Evolutionary conservation across 2,797 vertebrate genomes (phyloP), one percentile per base, ranked within the genome.

Genomic region (Gobio occitaniae): DNA sequence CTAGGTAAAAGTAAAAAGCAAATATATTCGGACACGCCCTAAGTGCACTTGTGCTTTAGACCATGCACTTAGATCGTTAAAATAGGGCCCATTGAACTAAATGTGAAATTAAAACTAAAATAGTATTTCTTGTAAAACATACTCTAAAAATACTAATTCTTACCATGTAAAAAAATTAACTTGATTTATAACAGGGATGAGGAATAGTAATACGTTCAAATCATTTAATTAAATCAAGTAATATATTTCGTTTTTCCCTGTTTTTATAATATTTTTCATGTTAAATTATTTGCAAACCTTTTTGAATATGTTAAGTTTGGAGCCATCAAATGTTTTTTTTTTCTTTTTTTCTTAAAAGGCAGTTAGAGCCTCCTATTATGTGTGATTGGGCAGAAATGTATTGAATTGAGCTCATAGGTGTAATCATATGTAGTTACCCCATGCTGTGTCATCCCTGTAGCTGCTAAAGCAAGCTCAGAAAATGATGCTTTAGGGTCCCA

Each of bases 361-460:
- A 63, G 16, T 48, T 41, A 77, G 47, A 41, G 41, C 8, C 38
- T 25, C n/a, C 44, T 80, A 74, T 56, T 87, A 25, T 75, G 52
- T 69, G 74, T 78, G 59, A 85, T 56, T 44, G 66, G 48, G 76
- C 17, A n/a, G 68, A 80, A 77, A 61, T 63, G 70, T n/a, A 72
- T 80, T 84, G 41, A 16, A 63, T 74, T 50, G 50, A 69, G 77
- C 65, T 75, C 32, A 75, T 16, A 84, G 71, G 50, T 65, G 36
- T 63, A 81, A 48, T 80, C 68, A 83, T 72, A 83, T 70, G 79
- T 81, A 38, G n/a, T 79, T 71, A 70, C 75, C 61, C 54, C 70
- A 85, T 47, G 71, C 77, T 78, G 72, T 76, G 78, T 77, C 71
- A 75, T 79, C 76, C 21, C 36, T 13, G 41, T n/a, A 84, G 85